A percentile compares a stretch with the other conserved stretches of the same genome.
phyloP scores from a whole-genome alignment of 2,113 vertebrate species.

The Notothenia rossii region DNA sequence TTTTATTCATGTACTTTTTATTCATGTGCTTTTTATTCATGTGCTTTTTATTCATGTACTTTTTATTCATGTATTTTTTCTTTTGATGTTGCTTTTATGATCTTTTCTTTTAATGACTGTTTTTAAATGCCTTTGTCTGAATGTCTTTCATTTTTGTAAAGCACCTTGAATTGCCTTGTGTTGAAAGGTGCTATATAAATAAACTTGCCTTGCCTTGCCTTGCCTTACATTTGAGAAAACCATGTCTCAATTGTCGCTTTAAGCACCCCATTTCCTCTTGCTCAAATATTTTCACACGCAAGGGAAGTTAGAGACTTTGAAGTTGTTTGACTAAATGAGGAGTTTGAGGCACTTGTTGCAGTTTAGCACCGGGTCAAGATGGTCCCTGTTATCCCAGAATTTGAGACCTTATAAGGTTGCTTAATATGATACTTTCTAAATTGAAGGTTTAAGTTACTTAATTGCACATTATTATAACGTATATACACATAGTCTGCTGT shows the following conservation, averaged over 20 bases:
- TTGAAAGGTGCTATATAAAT: too few relatives aligned
- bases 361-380: constrained; percentile 11
- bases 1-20: too few relatives aligned
- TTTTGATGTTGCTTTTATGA: too few relatives aligned
- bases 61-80: too few relatives aligned
- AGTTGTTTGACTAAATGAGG: not conserved
- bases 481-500: not conserved
- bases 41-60: too few relatives aligned
- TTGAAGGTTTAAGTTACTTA: not conserved
- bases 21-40: too few relatives aligned
- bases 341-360: constrained; percentile 17
- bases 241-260: not conserved
- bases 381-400: not conserved
- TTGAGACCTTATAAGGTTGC: not conserved
- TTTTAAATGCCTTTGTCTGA: too few relatives aligned
- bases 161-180: too few relatives aligned
- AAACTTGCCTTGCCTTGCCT: too few relatives aligned
- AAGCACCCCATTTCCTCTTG: constrained; percentile 9
- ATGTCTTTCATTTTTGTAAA: too few relatives aligned
- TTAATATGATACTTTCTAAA: not conserved
- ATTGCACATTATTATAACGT: not conserved
- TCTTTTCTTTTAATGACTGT: too few relatives aligned
- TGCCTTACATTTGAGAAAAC: not conserved
- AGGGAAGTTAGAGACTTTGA: constrained; percentile 2
- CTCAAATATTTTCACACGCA: not conserved